Base-by-base conservation (phyloP, 2,113 vertebrate species). In the Octodon degus region DNA sequence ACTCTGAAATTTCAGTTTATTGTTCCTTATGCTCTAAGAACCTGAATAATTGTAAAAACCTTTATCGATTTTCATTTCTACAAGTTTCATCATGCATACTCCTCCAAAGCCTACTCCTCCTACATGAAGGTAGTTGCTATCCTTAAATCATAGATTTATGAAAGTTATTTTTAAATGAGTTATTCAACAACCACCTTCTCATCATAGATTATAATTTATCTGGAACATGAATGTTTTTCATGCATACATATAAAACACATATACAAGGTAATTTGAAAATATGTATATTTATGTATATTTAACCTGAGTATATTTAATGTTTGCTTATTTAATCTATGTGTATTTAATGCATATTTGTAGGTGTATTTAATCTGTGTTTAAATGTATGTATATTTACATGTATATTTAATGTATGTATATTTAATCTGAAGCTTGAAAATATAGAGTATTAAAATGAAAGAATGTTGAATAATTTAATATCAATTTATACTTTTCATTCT, bases 401-500 rank as follows among this genome's bases (percentile, higher is more conserved):
- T 60, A 20, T 62, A 62, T 62, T 62, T 62, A 62, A 25, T 16
- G 13, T 55, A 55, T 60, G 20, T 60, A 22, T 62, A 62, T 62
- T 62, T 62, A 62, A 62, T 94, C 7, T 19, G 4, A 63, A 77
- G 27, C 20, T 89, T 95, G 8, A 68, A 82, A 92, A 43, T 47
- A 27, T 86, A 14, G 5, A 74, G 1, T 62, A 86, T 4, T 22
- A 60, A 86, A 19, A 43, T 50, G 63, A 40, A 10, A 77, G 3
- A 68, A 9, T 55, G 47, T 93, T 94, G 92, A 34, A 7, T 76
- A 93, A 76, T 55, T 50, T 91, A n/a, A 43, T 87, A 30, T 91
- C 89, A 82, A 92, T 89, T 63, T 94, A 67, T 93, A 72, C 2
- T 22, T 84, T 19, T 12, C 16, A 80, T 86, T 89, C 37, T n/a